Percentiles rank a stretch among this genome's conserved stretches.
Evolutionary conservation across 2,113 vertebrate genomes (phyloP).

Genomic region (Hystrix cristata): DNA sequence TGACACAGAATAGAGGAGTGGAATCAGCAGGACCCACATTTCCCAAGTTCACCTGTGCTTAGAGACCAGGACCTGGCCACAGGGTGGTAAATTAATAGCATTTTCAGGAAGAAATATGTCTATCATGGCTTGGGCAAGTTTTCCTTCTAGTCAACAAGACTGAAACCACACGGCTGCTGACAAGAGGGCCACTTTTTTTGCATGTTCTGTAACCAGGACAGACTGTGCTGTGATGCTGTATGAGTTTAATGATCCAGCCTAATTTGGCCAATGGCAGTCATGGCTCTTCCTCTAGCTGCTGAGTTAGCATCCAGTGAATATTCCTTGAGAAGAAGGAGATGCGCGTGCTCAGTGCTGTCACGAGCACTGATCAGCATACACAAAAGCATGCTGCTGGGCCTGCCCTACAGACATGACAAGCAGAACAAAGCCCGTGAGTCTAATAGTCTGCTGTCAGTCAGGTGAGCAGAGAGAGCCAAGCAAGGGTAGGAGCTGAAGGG

Average conservation of each 20-base stretch:
- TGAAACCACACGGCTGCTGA: neutral
- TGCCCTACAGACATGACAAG: neutral
- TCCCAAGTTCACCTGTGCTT: neutral
- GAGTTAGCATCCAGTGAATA: neutral
- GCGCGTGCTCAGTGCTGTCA: neutral
- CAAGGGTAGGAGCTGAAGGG: neutral
- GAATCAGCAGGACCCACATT: neutral
- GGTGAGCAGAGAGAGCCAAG: neutral
- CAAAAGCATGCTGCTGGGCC: neutral
- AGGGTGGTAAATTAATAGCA: neutral
- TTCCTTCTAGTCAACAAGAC: neutral
- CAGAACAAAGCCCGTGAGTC: neutral
- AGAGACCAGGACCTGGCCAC: neutral
- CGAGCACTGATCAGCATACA: neutral
- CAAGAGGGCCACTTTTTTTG: neutral
- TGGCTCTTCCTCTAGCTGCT: neutral
- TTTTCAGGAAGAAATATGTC: neutral
- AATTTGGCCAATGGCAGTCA: neutral
- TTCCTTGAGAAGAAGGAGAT: neutral
- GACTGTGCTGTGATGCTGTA: neutral
- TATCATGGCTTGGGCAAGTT: neutral
- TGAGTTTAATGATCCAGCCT: neutral
- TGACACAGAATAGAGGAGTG: neutral
- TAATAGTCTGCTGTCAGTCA: neutral
- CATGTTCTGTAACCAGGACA: neutral